A percentile compares a stretch with the other conserved stretches of the same genome.
Evolutionary conservation across 2,888 invertebrate species (phyloP).

Genomic region (Dusona sp.): DNA sequence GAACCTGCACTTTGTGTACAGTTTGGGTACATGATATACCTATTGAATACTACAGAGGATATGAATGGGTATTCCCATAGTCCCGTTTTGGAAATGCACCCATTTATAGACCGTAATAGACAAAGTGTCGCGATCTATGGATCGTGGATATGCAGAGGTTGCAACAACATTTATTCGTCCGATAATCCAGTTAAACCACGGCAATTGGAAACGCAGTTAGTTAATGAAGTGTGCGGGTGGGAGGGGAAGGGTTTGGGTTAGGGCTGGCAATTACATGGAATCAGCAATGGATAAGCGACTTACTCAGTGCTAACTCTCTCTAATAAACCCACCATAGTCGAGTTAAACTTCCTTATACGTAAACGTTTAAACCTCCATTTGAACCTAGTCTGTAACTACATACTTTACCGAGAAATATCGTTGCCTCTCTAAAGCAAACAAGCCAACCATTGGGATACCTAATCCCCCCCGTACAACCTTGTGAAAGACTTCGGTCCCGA

Average conservation of each 20-base stretch:
- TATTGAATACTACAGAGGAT: neutral
- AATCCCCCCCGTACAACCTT: conserved; percentile 46
- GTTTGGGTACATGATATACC: neutral
- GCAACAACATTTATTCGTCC: conserved; percentile 56
- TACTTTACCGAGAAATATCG: conserved; percentile 56
- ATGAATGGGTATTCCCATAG: neutral
- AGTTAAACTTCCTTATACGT: conserved; percentile 12
- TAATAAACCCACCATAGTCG: conserved; percentile 34
- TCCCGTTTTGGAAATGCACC: conserved; percentile 38
- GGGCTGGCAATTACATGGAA: conserved; percentile 62
- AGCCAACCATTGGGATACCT: conserved; percentile 48
- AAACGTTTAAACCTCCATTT: conserved; percentile 40
- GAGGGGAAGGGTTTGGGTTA: neutral
- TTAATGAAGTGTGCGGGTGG: conserved; percentile 61
- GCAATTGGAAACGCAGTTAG: conserved; percentile 67
- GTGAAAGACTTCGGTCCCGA: conserved; percentile 43
- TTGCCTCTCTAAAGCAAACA: conserved; percentile 53
- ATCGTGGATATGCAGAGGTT: neutral
- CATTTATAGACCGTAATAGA: neutral
- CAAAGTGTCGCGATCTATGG: conserved; percentile 14
- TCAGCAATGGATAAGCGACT: conserved; percentile 58
- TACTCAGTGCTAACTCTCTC: conserved; percentile 38
- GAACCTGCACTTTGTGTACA: too few species aligned
- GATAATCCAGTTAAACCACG: conserved; percentile 65
- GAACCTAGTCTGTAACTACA: conserved; percentile 43